phyloP scores from a whole-genome alignment of 2,113 vertebrate species.

The Microtus oregoni region DNA sequence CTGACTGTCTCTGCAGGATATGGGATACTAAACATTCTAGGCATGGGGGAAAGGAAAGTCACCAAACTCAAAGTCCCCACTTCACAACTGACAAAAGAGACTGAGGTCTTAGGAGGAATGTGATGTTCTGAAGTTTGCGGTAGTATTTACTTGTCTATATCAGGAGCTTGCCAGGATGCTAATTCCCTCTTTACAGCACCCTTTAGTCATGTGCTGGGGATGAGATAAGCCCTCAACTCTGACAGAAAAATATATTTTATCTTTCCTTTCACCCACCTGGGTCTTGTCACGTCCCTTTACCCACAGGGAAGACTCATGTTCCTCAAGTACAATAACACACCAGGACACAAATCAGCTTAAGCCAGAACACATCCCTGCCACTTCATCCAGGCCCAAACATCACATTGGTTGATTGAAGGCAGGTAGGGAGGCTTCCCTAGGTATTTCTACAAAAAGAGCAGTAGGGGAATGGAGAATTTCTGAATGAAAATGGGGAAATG shows the following conservation, averaged over 20 bases:
- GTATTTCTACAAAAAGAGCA: neutral
- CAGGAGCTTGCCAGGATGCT: rapidly evolving
- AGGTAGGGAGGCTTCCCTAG: neutral
- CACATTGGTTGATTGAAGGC: rapidly evolving
- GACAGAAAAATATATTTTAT: neutral
- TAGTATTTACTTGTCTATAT: neutral
- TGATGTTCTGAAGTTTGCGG: neutral
- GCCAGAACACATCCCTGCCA: neutral
- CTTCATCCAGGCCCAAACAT: rapidly evolving
- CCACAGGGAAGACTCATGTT: neutral
- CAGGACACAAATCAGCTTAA: rapidly evolving
- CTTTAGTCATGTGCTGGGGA: rapidly evolving
- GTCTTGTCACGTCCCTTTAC: neutral
- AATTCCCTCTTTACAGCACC: neutral
- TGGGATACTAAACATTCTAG: neutral
- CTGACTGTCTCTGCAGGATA: neutral
- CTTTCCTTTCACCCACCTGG: neutral
- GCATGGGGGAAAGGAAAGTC: rapidly evolving
- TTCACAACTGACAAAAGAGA: neutral
- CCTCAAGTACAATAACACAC: neutral
- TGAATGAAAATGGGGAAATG: neutral
- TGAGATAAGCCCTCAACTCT: neutral
- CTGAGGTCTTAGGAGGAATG: neutral
- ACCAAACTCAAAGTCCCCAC: neutral
- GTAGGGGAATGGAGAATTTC: neutral